These are phyloP conservation scores for Flabesymbios commensalis DNA, from an alignment of 2,888 invertebrate genomes.

Conservation along the genomic window DNA sequence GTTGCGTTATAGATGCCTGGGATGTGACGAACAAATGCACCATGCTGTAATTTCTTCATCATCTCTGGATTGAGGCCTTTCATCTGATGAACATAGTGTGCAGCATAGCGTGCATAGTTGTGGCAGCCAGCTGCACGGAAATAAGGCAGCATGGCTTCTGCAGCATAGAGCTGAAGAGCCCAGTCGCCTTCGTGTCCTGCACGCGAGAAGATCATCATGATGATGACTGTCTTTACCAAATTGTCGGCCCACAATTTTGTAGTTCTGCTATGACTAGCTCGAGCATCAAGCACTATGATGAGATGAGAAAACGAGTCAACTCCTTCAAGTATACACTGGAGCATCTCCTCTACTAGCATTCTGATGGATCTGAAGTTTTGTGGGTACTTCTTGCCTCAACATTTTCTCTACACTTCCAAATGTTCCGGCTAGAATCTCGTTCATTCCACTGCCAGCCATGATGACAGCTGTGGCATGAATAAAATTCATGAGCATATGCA, in stretches of 20 bases:
- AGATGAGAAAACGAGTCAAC: slow-evolving; percentile 10
- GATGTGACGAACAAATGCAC: too few species aligned
- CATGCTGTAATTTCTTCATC: too few species aligned
- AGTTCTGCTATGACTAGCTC: slow-evolving; percentile 6
- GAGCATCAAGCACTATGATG: slow-evolving; percentile 6
- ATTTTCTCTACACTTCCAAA: slow-evolving; percentile 5
- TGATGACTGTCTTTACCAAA: slow-evolving; percentile 2
- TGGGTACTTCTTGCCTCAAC: slow-evolving; percentile 9
- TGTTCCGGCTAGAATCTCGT: slow-evolving; percentile 3
- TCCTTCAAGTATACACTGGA: slow-evolving; percentile 6
- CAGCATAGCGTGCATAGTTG: too few species aligned
- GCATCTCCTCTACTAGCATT: slow-evolving; percentile 3
- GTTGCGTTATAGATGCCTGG: too few species aligned
- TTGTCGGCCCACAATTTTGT: slow-evolving; percentile 11
- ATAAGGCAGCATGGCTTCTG: slow-evolving; percentile 6
- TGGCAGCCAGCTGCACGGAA: too few species aligned
- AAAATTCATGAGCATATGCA: slow-evolving; percentile 4
- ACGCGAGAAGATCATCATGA: slow-evolving; percentile 5
- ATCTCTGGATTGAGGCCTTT: too few species aligned
- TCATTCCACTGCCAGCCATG: slow-evolving; percentile 7
- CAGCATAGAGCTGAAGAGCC: slow-evolving; percentile 1
- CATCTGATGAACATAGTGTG: too few species aligned
- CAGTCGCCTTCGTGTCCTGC: slow-evolving; percentile 5
- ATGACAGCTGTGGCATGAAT: neutral
- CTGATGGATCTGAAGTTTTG: slow-evolving; percentile 5